Base-by-base conservation (phyloP, 2,888 invertebrate species). In the Galeruca laticollis region DNA sequence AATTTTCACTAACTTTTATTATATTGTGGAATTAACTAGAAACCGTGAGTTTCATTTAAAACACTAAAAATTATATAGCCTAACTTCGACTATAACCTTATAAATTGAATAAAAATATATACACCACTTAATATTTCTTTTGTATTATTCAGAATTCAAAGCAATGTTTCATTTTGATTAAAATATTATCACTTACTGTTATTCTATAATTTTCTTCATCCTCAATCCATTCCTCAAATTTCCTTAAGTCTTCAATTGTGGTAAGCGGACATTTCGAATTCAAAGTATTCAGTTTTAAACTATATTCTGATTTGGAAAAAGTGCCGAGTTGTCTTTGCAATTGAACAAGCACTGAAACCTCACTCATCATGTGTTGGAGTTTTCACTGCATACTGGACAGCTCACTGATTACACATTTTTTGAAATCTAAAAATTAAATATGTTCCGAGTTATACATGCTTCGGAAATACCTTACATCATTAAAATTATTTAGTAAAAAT, bases 191-290 rank as follows among this genome's bases (percentile, higher is more conserved):
- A 33, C 40, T 40, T 40, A 40, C 40, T 10, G n/a, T n/a, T n/a
- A n/a, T n/a, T n/a, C n/a, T n/a, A n/a, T n/a, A n/a, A n/a, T n/a
- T n/a, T n/a, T n/a, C n/a, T n/a, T n/a, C n/a, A n/a, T n/a, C n/a
- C n/a, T n/a, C n/a, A n/a, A n/a, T n/a, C n/a, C n/a, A n/a, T n/a
- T n/a, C n/a, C n/a, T n/a, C n/a, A n/a, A n/a, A n/a, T n/a, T n/a
- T n/a, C n/a, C n/a, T n/a, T n/a, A n/a, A 13, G 33, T 57, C 33
- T 57, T 57, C 57, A 57, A 57, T 57, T 26, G 57, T 57, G 57
- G 57, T 57, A 57, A 57, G 57, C n/a, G 57, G 57, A 57, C 57
- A 57, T 35, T 57, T 57, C 18, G 57, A 57, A 57, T 57, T 57
- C n/a, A 57, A 57, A 57, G 57, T 57, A 57, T 57, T 57, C 57